phyloP scores from a whole-genome alignment of 1,140 invertebrate genomes.

The Platyscapa corneri region DNA sequence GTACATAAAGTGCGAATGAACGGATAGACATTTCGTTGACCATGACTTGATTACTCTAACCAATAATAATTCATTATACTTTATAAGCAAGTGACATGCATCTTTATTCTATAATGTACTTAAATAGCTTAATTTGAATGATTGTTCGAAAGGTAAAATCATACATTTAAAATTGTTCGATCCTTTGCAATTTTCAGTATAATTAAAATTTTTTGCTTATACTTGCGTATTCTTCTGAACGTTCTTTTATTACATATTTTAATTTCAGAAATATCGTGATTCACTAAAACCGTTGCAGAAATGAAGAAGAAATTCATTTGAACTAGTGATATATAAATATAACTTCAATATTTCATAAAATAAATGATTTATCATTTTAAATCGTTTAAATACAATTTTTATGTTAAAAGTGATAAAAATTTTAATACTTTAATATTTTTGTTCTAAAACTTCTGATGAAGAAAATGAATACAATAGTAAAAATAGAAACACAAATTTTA shows the following conservation, averaged over 20 bases:
- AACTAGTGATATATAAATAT: not conserved
- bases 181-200: not conserved
- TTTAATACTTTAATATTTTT: not conserved
- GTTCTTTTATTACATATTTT: not conserved
- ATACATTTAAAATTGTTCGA: not conserved
- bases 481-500: no score
- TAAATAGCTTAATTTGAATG: no score
- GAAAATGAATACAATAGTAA: no score
- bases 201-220: not conserved
- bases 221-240: not conserved
- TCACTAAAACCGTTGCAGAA: not conserved
- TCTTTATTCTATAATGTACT: constrained; percentile 37
- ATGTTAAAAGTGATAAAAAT: not conserved
- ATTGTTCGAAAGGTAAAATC: not conserved
- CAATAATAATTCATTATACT: constrained; percentile 37
- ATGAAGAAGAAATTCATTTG: not conserved
- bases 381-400: not conserved
- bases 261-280: not conserved
- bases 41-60: constrained; percentile 53
- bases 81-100: constrained; percentile 36
- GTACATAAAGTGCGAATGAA: constrained; percentile 24
- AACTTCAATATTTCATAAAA: not conserved
- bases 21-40: constrained; percentile 40
- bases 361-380: not conserved
- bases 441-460: no score